Evolutionary conservation across 1,140 invertebrate species (phyloP), one percentile per base, ranked within the genome.

Genomic region (Drosophila lacertosa): DNA sequence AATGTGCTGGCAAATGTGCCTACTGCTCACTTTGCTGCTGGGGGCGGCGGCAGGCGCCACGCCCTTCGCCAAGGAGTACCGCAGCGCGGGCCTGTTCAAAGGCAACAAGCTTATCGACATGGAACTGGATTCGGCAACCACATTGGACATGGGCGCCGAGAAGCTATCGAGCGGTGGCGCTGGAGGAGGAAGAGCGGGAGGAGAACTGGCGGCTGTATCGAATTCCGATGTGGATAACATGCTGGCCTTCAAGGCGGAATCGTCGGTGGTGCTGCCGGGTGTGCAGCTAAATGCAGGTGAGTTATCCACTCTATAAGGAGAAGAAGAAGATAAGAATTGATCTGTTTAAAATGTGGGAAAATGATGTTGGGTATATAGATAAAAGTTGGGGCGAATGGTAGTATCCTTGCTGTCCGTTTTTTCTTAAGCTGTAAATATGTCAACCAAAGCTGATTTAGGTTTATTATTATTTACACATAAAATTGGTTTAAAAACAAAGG

Each of bases 41-140:
- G 65, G 68, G 48, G 69, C 68, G 39, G 74, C 82, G 24, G 32
- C 66, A 42, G 77, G 74, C 13, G 81, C 77, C 64, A 71, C 69
- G 11, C 77, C 82, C 22, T 88, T 88, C 58, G 74, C 82, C n/a
- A 88, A 86, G 70, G 81, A 88, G 54, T 86, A 88, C 44, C 82
- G 81, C 58, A 88, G 70, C 32, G 74, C 77, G 50, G 81, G 74
- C 5, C 66, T 77, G 39, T 77, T 63, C 32, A 80, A 81, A 24
- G 76, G 67, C 57, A 84, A 84, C 54, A 88, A 74, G 2, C 70
- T 86, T 6, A 73, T 77, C 39, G 77, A 86, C 39, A 29, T 70
- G 60, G 68, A 66, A 26, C 47, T 88, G 50, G 81, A 86, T 24
- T 69, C 64, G 1, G 74, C 78, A 39, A 82, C 82, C 13, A 88